These are phyloP conservation scores for Reticulitermes speratus DNA, from an alignment of 1,140 invertebrate genomes.

Conservation along the genomic window DNA sequence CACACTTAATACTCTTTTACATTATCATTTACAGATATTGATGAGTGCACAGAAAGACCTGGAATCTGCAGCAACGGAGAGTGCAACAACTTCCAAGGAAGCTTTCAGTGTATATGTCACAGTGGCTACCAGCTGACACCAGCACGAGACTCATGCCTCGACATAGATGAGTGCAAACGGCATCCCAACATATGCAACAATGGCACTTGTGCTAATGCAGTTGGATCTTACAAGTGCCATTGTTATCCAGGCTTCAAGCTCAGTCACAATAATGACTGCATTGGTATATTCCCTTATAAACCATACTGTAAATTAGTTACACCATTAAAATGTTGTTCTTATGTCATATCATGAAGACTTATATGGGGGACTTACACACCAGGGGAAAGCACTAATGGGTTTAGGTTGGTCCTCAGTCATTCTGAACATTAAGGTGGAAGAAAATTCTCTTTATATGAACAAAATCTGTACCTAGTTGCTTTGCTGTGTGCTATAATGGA, in stretches of 20 bases:
- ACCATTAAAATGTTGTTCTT: background rate
- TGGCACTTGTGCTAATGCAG: conserved; percentile 78
- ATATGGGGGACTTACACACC: no score
- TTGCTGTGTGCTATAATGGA: no score
- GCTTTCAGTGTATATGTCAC: conserved; percentile 65
- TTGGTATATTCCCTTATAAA: conserved; percentile 54
- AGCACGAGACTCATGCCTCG: conserved; percentile 64
- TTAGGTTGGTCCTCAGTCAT: no score
- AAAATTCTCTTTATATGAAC: no score
- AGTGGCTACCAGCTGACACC: conserved; percentile 59
- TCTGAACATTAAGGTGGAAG: no score
- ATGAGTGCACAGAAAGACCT: conserved; percentile 67
- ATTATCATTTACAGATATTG: conserved; percentile 54
- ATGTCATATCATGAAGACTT: no score
- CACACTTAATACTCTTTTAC: no score
- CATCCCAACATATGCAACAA: conserved; percentile 74
- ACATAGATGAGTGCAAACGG: conserved; percentile 73
- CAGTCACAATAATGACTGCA: conserved; percentile 82
- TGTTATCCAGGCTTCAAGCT: conserved; percentile 80
- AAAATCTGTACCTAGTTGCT: no score
- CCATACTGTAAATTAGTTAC: background rate
- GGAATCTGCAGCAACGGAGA: conserved; percentile 64
- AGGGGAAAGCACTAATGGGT: no score
- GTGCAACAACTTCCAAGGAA: conserved; percentile 71
- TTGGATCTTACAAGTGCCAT: conserved; percentile 75